Evolutionary conservation across 2,113 vertebrate species (phyloP).

Genomic region (Pristiophorus japonicus): DNA sequence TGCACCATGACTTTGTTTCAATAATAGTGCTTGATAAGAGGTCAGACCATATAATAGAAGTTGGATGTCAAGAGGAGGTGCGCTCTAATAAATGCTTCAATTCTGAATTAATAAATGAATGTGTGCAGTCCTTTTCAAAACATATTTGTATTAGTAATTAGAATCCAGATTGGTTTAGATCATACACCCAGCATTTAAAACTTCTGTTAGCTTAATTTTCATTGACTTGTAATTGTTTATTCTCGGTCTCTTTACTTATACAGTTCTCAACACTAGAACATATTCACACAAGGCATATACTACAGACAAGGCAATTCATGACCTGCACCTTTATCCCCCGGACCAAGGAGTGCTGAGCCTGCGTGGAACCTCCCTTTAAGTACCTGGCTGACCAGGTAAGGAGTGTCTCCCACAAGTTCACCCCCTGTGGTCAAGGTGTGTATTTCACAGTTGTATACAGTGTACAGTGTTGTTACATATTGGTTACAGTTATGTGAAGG

Average conservation of each 20-base stretch:
- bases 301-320: no score
- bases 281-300: no score
- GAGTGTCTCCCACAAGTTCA: no score
- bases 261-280: no score
- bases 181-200: background rate
- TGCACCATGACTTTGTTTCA: background rate
- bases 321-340: no score
- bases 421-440: no score
- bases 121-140: background rate
- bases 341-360: no score
- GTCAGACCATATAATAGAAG: background rate
- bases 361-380: no score
- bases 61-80: background rate
- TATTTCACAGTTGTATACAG: no score
- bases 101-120: background rate
- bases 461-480: no score
- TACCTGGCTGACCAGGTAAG: no score
- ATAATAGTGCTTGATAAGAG: background rate
- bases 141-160: background rate
- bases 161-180: background rate
- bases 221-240: background rate
- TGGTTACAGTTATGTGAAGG: no score
- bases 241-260: background rate
- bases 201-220: background rate
- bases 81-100: background rate